Conservation (phyloP, 37 sponge, comb jelly and placozoan species). For the Geodia barretti region DNA sequence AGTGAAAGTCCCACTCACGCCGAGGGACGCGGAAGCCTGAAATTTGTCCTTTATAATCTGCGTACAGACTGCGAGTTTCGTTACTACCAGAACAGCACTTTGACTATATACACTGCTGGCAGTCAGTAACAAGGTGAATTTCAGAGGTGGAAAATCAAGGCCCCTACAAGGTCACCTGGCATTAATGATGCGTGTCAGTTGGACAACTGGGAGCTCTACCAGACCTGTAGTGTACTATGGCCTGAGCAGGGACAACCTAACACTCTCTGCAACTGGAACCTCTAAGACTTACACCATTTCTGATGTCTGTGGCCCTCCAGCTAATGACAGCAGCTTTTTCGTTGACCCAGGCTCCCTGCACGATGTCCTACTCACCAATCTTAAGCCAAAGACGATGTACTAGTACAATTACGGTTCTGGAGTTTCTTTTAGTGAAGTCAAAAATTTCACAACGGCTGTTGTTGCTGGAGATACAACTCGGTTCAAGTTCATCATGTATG, state of each 20-base stretch:
- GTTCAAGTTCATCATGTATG: conserved; percentile 47
- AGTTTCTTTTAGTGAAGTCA: conserved; percentile 21
- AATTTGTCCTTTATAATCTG: conserved; percentile 32
- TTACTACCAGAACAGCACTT: conserved; percentile 24
- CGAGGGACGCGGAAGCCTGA: not conserved
- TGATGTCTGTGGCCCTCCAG: conserved; percentile 70
- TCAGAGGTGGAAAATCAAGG: conserved; percentile 13
- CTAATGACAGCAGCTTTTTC: conserved; percentile 15
- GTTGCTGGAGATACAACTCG: conserved; percentile 1
- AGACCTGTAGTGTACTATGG: conserved; percentile 52
- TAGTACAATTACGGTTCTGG: conserved; percentile 46
- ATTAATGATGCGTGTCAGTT: conserved; percentile 64
- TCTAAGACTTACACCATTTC: conserved; percentile 47
- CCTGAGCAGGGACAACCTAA: not conserved
- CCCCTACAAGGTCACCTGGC: conserved; percentile 70
- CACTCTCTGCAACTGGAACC: conserved; percentile 19
- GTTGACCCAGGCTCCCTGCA: conserved; percentile 58
- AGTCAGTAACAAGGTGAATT: conserved; percentile 34
- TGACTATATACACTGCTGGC: conserved; percentile 39
- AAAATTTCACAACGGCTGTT: conserved; percentile 14
- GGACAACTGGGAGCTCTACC: conserved; percentile 34
- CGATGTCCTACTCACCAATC: conserved; percentile 48
- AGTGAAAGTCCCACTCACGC: not conserved
- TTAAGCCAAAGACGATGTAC: conserved; percentile 34
- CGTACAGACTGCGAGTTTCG: conserved; percentile 49